These are phyloP conservation scores for Scomber colias DNA, from an alignment of 2,113 vertebrate species.

Conservation along the genomic window DNA sequence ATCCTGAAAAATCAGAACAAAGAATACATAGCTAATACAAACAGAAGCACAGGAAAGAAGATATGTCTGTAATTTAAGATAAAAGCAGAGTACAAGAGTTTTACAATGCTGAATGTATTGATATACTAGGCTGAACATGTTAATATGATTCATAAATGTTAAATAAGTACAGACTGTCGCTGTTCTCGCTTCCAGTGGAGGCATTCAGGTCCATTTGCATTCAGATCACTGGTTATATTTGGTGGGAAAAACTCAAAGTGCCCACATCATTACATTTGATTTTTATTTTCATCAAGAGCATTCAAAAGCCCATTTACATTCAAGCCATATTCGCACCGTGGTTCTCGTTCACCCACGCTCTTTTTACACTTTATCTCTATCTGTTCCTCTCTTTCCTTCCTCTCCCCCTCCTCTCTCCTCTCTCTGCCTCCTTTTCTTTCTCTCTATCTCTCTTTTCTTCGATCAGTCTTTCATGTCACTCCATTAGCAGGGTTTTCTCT, in stretches of 20 bases:
- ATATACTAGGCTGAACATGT: not conserved
- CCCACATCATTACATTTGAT: conserved; percentile 46
- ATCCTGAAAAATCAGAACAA: conserved; percentile 1
- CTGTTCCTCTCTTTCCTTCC: conserved; percentile 6
- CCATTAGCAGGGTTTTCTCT: conserved; percentile 45
- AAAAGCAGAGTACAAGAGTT: not conserved
- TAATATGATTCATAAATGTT: conserved; percentile 7
- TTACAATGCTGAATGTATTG: not conserved
- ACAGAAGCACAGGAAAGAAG: conserved; percentile 1
- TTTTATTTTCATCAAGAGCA: conserved; percentile 60
- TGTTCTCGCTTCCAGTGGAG: not conserved
- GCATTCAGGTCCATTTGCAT: conserved; percentile 16
- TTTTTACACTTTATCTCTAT: conserved; percentile 21
- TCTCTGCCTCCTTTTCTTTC: not conserved
- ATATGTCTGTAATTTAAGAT: not conserved
- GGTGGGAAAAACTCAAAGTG: conserved; percentile 48
- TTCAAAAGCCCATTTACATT: conserved; percentile 66
- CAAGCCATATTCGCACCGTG: conserved; percentile 34
- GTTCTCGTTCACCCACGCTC: conserved; percentile 24
- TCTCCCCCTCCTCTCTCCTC: not conserved
- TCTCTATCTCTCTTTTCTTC: conserved; percentile 42
- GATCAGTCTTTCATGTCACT: conserved; percentile 57
- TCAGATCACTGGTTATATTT: conserved; percentile 39
- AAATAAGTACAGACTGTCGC: conserved; percentile 13
- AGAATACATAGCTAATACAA: not conserved